Conservation (phyloP, 2,797 vertebrate genomes). For the Philypnodon macrostomus region DNA sequence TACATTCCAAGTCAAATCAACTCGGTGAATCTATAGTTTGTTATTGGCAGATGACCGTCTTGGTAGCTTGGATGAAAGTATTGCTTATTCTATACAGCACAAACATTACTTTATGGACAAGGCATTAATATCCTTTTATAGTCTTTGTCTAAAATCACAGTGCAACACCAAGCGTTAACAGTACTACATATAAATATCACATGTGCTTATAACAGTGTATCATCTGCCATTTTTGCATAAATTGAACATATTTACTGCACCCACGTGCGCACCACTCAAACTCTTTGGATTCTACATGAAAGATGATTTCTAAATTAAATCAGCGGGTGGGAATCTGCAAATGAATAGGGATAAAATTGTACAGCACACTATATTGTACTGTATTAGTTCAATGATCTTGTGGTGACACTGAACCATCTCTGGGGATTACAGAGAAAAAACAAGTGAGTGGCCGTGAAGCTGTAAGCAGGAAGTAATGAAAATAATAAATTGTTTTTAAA, state of each 20-base stretch:
- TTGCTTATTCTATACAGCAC: conserved; percentile 1
- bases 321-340: conserved; percentile 20
- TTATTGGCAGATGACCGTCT: not conserved
- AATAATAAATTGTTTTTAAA: too few species aligned
- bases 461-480: too few species aligned
- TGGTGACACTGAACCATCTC: too few species aligned
- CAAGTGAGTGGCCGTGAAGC: too few species aligned
- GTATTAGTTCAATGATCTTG: too few species aligned
- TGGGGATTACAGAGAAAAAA: too few species aligned
- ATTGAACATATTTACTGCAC: conserved; percentile 26
- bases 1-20: conserved; percentile 6
- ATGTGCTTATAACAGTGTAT: conserved; percentile 21
- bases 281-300: conserved; percentile 72
- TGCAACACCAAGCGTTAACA: conserved; percentile 60
- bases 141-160: conserved; percentile 63
- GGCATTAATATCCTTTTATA: conserved; percentile 17
- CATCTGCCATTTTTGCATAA: conserved; percentile 25
- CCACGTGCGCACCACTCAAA: conserved; percentile 57
- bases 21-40: not conserved
- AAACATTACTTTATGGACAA: conserved; percentile 10
- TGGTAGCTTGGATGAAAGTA: conserved; percentile 5
- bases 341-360: not conserved
- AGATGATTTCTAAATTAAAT: conserved; percentile 21
- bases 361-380: too few species aligned
- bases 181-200: conserved; percentile 43